These are phyloP conservation scores for Mormyrus iriodes DNA, from an alignment of 2,113 vertebrate genomes.

Conservation along the genomic window DNA sequence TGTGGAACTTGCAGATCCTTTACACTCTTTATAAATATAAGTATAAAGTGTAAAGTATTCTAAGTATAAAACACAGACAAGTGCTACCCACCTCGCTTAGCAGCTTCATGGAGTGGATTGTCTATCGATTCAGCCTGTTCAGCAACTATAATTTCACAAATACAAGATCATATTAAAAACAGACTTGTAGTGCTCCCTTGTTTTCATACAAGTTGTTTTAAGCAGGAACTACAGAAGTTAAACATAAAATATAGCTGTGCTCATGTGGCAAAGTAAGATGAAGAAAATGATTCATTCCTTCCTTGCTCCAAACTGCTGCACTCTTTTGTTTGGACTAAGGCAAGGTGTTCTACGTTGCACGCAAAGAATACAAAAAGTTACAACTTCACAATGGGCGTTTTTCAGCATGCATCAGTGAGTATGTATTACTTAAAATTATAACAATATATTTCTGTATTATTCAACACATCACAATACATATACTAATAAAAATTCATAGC, in stretches of 20 bases:
- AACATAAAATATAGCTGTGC: background rate
- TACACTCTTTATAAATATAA: background rate
- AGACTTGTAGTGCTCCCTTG: background rate
- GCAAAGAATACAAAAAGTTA: background rate
- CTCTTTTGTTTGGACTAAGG: background rate
- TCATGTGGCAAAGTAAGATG: background rate
- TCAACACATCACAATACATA: background rate
- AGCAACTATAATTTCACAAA: slow-evolving; percentile 68
- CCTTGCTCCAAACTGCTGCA: background rate
- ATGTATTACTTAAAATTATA: background rate
- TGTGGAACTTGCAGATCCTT: background rate
- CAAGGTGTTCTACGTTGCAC: background rate
- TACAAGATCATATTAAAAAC: background rate
- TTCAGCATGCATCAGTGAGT: background rate
- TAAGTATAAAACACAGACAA: background rate
- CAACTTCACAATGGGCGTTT: background rate
- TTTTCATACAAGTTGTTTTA: background rate
- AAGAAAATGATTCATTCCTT: background rate
- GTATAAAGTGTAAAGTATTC: background rate
- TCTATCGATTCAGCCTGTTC: slow-evolving; percentile 94
- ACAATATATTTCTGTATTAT: background rate
- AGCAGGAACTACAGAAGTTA: background rate
- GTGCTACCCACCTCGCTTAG: slow-evolving; percentile 78
- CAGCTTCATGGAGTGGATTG: slow-evolving; percentile 94
- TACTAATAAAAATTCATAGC: background rate